Evolutionary conservation across 2,797 vertebrate species (phyloP).

Genomic region (Falco rusticolus): DNA sequence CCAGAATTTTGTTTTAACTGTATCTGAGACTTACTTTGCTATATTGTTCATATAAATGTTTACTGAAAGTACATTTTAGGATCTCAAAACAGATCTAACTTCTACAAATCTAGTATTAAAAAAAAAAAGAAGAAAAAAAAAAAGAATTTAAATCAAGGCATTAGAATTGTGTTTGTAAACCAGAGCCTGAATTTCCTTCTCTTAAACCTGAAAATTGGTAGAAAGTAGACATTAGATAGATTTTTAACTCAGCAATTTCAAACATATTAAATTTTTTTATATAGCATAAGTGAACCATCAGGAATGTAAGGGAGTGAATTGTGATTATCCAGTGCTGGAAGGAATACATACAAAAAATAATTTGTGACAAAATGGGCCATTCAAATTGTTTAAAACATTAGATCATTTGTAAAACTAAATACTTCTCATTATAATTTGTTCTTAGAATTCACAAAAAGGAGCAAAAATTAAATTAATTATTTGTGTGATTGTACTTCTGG

Average conservation of each 20-base stretch:
- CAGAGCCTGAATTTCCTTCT: neutral
- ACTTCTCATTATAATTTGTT: neutral
- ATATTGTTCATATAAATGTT: neutral
- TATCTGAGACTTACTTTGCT: neutral
- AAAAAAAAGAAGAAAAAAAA: neutral
- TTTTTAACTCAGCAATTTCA: neutral
- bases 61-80: neutral
- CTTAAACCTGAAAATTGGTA: neutral
- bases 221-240: neutral
- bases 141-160: neutral
- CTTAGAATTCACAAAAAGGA: neutral
- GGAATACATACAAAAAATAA: neutral
- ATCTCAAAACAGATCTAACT: neutral
- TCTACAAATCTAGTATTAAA: neutral
- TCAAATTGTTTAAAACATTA: neutral
- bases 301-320: neutral
- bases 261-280: neutral
- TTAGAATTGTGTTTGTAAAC: neutral
- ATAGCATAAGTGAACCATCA: neutral
- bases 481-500: neutral
- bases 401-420: neutral
- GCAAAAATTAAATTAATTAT: neutral
- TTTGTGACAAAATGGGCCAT: neutral
- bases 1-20: neutral
- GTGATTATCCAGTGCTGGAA: neutral